phyloP scores from a whole-genome alignment of 2,113 vertebrate genomes.

The Grantiella picta region DNA sequence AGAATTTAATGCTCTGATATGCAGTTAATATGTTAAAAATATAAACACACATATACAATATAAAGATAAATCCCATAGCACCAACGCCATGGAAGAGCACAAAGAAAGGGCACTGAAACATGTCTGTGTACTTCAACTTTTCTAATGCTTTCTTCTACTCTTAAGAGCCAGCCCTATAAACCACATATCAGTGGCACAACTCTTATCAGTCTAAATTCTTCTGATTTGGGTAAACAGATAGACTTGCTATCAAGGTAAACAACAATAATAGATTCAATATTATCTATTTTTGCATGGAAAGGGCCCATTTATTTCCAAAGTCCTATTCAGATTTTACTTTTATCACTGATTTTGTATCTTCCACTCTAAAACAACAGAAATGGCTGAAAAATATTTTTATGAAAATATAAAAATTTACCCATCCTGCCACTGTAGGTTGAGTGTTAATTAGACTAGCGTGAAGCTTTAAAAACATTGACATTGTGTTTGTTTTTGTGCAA shows the following conservation, averaged over 20 bases:
- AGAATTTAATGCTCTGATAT: not conserved
- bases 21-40: not conserved
- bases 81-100: fast-evolving
- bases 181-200: not conserved
- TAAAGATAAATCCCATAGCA: not conserved
- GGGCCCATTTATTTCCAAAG: not conserved
- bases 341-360: not conserved
- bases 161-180: not conserved
- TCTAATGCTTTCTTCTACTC: not conserved
- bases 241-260: not conserved
- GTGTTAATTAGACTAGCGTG: not conserved
- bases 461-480: slow-evolving; percentile 27
- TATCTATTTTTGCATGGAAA: not conserved
- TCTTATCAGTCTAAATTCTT: not conserved
- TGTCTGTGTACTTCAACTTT: not conserved
- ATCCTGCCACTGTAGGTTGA: not conserved
- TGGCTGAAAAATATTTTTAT: not conserved
- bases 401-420: not conserved
- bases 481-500: slow-evolving; percentile 22
- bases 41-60: not conserved
- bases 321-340: not conserved
- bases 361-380: not conserved
- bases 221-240: not conserved
- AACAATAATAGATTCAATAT: not conserved
- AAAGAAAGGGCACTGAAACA: not conserved